Percentiles rank a stretch among this genome's conserved stretches.
Evolutionary conservation across 2,797 vertebrate species (phyloP).

Genomic region (Triplophysa bombifrons): DNA sequence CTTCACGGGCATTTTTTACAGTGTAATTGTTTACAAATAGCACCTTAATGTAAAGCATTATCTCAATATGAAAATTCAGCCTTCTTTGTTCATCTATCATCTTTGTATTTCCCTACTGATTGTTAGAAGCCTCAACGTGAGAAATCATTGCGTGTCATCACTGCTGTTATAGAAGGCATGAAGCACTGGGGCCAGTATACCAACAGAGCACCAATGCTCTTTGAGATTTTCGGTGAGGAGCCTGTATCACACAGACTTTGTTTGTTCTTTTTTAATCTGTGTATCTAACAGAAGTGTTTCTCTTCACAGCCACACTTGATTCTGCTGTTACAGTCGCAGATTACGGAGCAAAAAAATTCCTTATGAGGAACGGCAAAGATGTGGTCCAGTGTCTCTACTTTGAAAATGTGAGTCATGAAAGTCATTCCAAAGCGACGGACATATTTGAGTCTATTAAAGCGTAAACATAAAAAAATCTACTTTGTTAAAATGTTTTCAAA

Average conservation of each 20-base stretch:
- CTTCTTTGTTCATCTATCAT: background rate
- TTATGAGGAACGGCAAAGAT: slow-evolving; percentile 88
- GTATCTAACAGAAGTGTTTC: slow-evolving; percentile 34
- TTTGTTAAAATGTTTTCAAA: no score
- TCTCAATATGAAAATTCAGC: background rate
- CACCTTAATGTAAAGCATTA: no score
- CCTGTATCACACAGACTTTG: background rate
- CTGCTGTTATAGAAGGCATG: slow-evolving; percentile 88
- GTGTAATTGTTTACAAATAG: no score
- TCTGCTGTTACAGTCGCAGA: slow-evolving; percentile 89
- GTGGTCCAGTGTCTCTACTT: slow-evolving; percentile 87
- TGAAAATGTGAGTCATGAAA: slow-evolving; percentile 86
- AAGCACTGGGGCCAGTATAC: slow-evolving; percentile 89
- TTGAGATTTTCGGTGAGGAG: slow-evolving; percentile 90
- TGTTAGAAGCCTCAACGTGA: slow-evolving; percentile 73
- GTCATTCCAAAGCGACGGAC: background rate
- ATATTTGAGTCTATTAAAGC: no score
- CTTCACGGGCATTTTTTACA: no score
- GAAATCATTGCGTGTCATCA: slow-evolving; percentile 86
- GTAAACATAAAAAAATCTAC: no score
- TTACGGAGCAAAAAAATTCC: slow-evolving; percentile 88
- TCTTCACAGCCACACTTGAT: slow-evolving; percentile 83
- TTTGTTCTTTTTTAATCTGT: slow-evolving; percentile 24
- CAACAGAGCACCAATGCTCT: slow-evolving; percentile 80
- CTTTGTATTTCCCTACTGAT: background rate